These are phyloP conservation scores for Margarornis squamiger DNA, from an alignment of 2,797 vertebrate species.

Conservation along the genomic window DNA sequence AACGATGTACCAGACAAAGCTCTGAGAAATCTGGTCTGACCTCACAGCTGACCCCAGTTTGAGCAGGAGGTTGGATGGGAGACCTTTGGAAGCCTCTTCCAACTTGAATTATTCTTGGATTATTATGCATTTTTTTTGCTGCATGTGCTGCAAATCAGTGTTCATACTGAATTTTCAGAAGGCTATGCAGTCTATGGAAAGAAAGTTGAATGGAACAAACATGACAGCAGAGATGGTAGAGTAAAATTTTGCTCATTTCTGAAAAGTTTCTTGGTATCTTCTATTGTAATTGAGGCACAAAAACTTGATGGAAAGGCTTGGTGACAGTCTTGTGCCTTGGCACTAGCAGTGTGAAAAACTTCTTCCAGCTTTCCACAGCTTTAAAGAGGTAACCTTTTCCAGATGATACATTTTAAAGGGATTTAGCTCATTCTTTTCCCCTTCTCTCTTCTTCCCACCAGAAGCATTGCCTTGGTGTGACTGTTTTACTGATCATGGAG, in stretches of 20 bases:
- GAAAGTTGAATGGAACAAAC: not conserved
- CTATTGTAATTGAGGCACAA: not conserved
- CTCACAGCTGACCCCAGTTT: not conserved
- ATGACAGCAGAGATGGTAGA: not conserved
- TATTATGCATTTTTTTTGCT: not conserved
- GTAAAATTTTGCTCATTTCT: not conserved
- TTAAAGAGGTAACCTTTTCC: not conserved
- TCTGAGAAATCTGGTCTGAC: not conserved
- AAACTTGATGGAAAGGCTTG: not conserved
- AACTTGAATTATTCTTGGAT: not conserved
- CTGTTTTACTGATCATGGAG: not conserved
- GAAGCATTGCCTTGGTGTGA: not conserved
- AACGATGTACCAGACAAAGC: not conserved
- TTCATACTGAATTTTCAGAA: not conserved
- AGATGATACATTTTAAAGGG: conserved; percentile 21
- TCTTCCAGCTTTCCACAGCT: not conserved
- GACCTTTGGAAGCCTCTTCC: not conserved
- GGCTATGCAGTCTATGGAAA: not conserved
- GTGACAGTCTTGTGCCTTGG: not conserved
- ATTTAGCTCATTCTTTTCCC: conserved; percentile 4
- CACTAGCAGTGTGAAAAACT: not conserved
- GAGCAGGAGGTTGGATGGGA: not conserved
- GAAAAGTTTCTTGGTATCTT: not conserved
- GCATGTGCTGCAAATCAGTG: not conserved
- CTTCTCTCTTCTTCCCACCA: not conserved